A percentile compares a stretch with the other conserved stretches of the same genome.
phyloP scores from a whole-genome alignment of 2,797 vertebrate genomes.

The Spinibarbus caldwelli region DNA sequence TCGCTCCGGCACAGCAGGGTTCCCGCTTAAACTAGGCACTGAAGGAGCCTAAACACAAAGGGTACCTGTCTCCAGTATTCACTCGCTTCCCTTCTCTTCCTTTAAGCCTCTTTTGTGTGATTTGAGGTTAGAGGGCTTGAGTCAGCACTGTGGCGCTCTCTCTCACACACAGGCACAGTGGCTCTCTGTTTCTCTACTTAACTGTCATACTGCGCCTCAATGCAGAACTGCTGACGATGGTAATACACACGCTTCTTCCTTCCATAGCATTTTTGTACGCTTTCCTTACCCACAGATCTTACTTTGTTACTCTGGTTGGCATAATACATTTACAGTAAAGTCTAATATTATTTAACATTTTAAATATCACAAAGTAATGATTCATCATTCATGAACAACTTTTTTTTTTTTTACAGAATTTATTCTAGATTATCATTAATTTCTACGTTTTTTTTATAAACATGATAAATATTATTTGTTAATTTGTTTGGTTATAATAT shows the following conservation, averaged over 20 bases:
- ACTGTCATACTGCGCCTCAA: slow-evolving; percentile 41
- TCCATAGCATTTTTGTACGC: slow-evolving; percentile 7
- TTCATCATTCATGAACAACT: not conserved
- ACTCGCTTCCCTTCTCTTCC: not conserved
- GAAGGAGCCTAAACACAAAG: slow-evolving; percentile 12
- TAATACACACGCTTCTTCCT: slow-evolving; percentile 7
- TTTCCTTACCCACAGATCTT: not conserved
- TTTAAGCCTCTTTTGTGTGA: slow-evolving; percentile 15
- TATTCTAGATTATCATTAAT: not conserved
- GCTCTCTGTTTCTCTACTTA: slow-evolving; percentile 44
- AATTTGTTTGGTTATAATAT: not conserved
- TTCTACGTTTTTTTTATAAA: not conserved
- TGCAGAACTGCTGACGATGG: slow-evolving; percentile 50
- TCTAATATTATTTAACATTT: not conserved
- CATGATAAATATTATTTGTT: not conserved
- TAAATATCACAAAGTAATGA: not conserved
- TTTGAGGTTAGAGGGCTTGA: slow-evolving; percentile 46
- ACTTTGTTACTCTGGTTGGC: not conserved
- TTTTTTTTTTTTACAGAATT: not conserved
- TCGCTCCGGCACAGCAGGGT: slow-evolving; percentile 6
- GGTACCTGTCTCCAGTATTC: slow-evolving; percentile 25
- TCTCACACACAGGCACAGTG: slow-evolving; percentile 38
- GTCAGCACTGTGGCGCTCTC: slow-evolving; percentile 44
- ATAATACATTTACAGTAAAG: not conserved
- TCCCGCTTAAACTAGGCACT: not conserved